Conservation (phyloP, 2,888 invertebrate species). For the Lasioglossum morio region DNA sequence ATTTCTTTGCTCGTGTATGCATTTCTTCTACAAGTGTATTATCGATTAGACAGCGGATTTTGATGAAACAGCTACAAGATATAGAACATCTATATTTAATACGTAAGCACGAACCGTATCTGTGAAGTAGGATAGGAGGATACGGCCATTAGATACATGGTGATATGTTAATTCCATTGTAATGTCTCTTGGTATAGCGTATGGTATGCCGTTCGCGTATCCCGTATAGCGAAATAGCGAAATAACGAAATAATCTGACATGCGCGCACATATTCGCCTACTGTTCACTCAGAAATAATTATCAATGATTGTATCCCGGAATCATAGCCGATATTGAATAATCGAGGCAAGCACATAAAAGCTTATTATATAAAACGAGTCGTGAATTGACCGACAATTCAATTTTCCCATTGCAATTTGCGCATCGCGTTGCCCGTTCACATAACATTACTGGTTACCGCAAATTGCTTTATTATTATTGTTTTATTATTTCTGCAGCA, state of each 20-base stretch:
- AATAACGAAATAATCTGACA: not conserved
- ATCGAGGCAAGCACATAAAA: conserved; percentile 22
- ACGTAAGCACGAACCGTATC: not conserved
- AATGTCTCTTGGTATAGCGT: not conserved
- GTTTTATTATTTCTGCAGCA: not conserved
- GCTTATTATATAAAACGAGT: conserved; percentile 44
- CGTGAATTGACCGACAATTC: conserved; percentile 21
- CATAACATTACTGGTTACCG: not conserved
- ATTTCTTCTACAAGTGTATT: not conserved
- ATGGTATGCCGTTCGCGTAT: not conserved
- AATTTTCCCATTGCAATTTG: conserved; percentile 33
- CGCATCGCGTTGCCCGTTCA: not conserved
- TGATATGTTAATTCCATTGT: conserved; percentile 17
- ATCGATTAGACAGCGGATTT: not conserved
- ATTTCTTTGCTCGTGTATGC: not conserved
- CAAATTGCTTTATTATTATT: not conserved
- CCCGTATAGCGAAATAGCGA: not conserved
- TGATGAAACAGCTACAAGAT: not conserved
- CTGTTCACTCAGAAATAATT: conserved; percentile 39
- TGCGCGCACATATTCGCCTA: not conserved
- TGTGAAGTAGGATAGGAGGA: not conserved
- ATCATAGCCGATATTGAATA: conserved; percentile 20
- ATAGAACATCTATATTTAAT: not conserved
- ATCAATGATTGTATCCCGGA: conserved; percentile 30
- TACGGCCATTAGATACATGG: not conserved